These are phyloP conservation scores for Teleogryllus oceanicus DNA, from an alignment of 2,888 invertebrate genomes.

Conservation along the genomic window DNA sequence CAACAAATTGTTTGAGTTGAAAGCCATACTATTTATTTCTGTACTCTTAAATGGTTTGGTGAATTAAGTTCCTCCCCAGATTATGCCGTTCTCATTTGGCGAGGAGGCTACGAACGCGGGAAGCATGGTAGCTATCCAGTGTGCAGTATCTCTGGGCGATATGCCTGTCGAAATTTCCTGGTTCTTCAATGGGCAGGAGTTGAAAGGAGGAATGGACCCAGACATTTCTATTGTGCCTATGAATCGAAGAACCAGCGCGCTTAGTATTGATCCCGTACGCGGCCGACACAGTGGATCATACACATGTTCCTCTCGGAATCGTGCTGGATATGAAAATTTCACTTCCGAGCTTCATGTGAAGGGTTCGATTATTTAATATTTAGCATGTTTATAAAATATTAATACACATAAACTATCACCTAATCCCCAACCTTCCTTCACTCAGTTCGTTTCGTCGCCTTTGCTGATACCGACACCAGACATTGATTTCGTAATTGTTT, in stretches of 20 bases:
- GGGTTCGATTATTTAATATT: slow-evolving; percentile 45
- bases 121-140: slow-evolving; percentile 46
- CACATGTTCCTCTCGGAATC: slow-evolving; percentile 56
- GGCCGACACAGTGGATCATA: slow-evolving; percentile 57
- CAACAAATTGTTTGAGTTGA: too few species aligned
- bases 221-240: background rate
- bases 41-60: too few species aligned
- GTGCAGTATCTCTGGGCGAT: slow-evolving; percentile 46
- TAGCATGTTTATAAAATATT: too few species aligned
- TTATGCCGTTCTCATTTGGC: slow-evolving; percentile 56
- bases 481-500: too few species aligned
- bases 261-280: slow-evolving; percentile 55
- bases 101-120: slow-evolving; percentile 59
- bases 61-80: slow-evolving; percentile 48
- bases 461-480: too few species aligned
- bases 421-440: too few species aligned
- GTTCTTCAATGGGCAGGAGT: slow-evolving; percentile 63
- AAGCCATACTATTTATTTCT: too few species aligned
- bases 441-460: too few species aligned
- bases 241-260: slow-evolving; percentile 43
- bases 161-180: slow-evolving; percentile 50
- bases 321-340: slow-evolving; percentile 52
- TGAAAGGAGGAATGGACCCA: slow-evolving; percentile 35
- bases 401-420: too few species aligned
- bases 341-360: slow-evolving; percentile 54